Conservation (phyloP, 2,888 invertebrate species). For the Gryllus longicercus region DNA sequence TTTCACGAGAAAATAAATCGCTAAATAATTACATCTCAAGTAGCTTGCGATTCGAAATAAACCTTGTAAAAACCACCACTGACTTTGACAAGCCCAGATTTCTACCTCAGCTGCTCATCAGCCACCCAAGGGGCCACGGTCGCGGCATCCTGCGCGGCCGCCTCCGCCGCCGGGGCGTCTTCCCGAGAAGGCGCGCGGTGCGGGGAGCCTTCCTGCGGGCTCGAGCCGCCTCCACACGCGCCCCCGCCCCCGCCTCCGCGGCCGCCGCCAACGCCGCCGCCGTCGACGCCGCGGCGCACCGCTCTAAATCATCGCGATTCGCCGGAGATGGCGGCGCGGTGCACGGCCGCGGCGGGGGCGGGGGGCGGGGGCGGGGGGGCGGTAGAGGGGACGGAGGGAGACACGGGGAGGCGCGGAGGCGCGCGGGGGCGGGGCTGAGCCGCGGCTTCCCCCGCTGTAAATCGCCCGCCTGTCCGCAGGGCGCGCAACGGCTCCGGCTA, state of each 20-base stretch:
- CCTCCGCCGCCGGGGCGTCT: neutral
- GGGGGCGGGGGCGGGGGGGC: neutral
- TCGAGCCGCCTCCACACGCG: neutral
- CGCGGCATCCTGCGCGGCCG: neutral
- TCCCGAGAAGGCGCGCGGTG: neutral
- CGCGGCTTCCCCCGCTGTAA: conserved; percentile 8
- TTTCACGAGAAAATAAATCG: too few species aligned
- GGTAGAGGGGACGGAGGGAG: neutral
- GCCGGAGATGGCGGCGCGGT: conserved; percentile 17
- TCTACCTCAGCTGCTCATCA: too few species aligned
- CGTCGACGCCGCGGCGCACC: conserved; percentile 1
- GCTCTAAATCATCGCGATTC: neutral
- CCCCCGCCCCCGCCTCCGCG: neutral
- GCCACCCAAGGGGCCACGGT: too few species aligned
- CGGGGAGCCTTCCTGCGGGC: neutral
- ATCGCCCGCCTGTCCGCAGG: neutral
- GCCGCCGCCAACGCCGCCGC: neutral
- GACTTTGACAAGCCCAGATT: too few species aligned
- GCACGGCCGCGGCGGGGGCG: neutral
- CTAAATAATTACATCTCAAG: too few species aligned
- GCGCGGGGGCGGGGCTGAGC: neutral
- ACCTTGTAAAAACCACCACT: too few species aligned
- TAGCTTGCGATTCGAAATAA: too few species aligned
- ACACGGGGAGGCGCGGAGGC: neutral
- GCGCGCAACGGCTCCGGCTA: neutral